Percentiles rank a stretch among this genome's conserved stretches.
phyloP scores from a whole-genome alignment of 53 echinoderm and acorn worm species.

The Astropecten irregularis region DNA sequence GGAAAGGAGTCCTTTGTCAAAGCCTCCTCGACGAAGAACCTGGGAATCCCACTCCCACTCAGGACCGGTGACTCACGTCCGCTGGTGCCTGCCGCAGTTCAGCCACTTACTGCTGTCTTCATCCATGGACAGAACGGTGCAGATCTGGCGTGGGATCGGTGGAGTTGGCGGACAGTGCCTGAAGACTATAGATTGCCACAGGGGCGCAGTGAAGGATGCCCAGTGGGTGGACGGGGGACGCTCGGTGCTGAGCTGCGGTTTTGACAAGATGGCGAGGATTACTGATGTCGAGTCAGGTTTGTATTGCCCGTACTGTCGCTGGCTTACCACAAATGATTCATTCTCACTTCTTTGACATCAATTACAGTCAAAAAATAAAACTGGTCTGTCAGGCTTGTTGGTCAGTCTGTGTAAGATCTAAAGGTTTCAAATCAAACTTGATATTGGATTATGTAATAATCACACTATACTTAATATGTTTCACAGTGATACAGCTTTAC shows the following conservation, averaged over 20 bases:
- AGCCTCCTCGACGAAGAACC: constrained; percentile 32
- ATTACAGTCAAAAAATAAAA: too few species aligned
- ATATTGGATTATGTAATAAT: too few species aligned
- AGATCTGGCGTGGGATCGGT: constrained; percentile 61
- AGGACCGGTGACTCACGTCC: constrained; percentile 68
- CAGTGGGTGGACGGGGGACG: constrained; percentile 79
- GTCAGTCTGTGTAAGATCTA: too few species aligned
- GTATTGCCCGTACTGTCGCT: background rate
- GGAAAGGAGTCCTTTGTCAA: constrained; percentile 5
- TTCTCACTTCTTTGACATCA: too few species aligned
- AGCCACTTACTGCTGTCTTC: constrained; percentile 86
- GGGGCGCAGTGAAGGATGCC: constrained; percentile 86
- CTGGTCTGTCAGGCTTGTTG: too few species aligned
- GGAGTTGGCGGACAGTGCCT: constrained; percentile 73
- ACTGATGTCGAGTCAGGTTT: constrained; percentile 80
- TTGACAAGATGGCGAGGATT: constrained; percentile 88
- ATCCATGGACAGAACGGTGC: constrained; percentile 84
- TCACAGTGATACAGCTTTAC: too few species aligned
- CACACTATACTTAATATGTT: too few species aligned
- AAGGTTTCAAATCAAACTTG: too few species aligned
- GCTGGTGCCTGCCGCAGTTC: constrained; percentile 77
- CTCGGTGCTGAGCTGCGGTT: constrained; percentile 83
- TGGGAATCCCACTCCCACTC: constrained; percentile 37
- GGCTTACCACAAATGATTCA: too few species aligned
- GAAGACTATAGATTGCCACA: constrained; percentile 73